Base-by-base conservation (phyloP, 2,113 vertebrate genomes). In the Caranx melampygus region DNA sequence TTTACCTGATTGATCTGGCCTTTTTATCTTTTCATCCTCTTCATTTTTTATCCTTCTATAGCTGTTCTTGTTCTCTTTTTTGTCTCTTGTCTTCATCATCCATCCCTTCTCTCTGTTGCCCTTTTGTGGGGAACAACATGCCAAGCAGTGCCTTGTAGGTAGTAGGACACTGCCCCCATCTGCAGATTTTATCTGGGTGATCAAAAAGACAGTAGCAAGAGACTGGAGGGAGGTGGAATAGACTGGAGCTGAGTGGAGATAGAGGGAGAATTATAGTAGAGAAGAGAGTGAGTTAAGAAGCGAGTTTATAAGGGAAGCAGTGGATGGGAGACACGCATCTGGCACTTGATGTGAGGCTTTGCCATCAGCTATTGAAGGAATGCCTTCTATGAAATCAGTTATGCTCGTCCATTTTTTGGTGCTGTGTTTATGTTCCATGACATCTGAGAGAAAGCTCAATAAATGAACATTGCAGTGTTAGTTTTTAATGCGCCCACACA, bases 101-200 rank as follows among this genome's bases (percentile, higher is more conserved):
- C 54, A 54, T 70, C 68, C 26, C 20, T 75, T 86, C n/a, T 64
- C 59, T 79, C 54, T 71, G 80, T 72, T 66, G 65, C 62, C 73
- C 77, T 83, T 83, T 87, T 89, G 79, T 75, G 57, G 58, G 33
- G 33, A 80, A 75, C 72, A 87, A 75, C 82, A 79, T 87, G 75
- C 74, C 81, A 80, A 52, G 55, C 78, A 9, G 44, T 63, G 70
- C 67, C 82, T 64, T 2, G 34, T 62, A 70, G 83, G 75, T 88
- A 60, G 75, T 3, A 16, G 57, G 79, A 69, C 72, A 59, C 57
- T 79, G 82, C 69, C 80, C 71, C 81, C 77, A 37, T 76, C 66
- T 87, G 86, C 83, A 88, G 80, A 87, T 86, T 87, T 82, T 82
- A 72, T 67, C 78, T 15, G 78, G 73, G 74, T 70, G 81, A 87